These are phyloP conservation scores for Gymnoscelis rufifasciata DNA, from an alignment of 2,888 invertebrate species.

Conservation along the genomic window DNA sequence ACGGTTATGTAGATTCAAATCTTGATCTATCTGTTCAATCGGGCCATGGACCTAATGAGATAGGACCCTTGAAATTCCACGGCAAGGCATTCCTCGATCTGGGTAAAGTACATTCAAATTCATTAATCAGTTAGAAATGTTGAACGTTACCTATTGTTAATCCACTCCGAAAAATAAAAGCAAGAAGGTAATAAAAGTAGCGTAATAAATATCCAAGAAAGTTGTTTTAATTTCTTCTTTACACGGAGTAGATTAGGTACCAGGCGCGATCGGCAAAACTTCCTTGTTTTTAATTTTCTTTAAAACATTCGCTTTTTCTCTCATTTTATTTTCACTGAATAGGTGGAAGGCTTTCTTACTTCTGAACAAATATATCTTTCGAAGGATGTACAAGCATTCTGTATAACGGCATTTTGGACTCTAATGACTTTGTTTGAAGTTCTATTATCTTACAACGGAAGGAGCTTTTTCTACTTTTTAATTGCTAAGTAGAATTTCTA, in stretches of 20 bases:
- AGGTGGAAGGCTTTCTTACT: slow-evolving; percentile 71
- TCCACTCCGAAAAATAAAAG: slow-evolving; percentile 56
- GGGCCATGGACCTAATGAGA: too few species aligned
- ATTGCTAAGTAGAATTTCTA: slow-evolving; percentile 59
- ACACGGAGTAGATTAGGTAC: slow-evolving; percentile 71
- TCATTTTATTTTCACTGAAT: slow-evolving; percentile 71
- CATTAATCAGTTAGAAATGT: slow-evolving; percentile 35
- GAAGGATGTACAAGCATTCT: slow-evolving; percentile 47
- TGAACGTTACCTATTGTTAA: slow-evolving; percentile 48
- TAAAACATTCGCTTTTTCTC: slow-evolving; percentile 72
- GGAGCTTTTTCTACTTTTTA: slow-evolving; percentile 55
- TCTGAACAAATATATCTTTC: slow-evolving; percentile 63
- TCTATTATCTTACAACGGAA: slow-evolving; percentile 47
- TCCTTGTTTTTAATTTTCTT: slow-evolving; percentile 78
- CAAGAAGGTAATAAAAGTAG: slow-evolving; percentile 63
- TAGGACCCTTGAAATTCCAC: too few species aligned
- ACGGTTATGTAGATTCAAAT: too few species aligned
- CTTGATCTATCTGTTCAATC: too few species aligned
- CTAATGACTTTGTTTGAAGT: slow-evolving; percentile 45
- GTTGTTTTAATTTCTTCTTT: slow-evolving; percentile 78
- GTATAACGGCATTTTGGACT: slow-evolving; percentile 47
- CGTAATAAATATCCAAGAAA: slow-evolving; percentile 77
- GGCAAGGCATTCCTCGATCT: not conserved
- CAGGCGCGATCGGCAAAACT: slow-evolving; percentile 73
- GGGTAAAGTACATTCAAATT: slow-evolving; percentile 21